phyloP scores from a whole-genome alignment of 1,140 invertebrate species.

The Linepithema humile region DNA sequence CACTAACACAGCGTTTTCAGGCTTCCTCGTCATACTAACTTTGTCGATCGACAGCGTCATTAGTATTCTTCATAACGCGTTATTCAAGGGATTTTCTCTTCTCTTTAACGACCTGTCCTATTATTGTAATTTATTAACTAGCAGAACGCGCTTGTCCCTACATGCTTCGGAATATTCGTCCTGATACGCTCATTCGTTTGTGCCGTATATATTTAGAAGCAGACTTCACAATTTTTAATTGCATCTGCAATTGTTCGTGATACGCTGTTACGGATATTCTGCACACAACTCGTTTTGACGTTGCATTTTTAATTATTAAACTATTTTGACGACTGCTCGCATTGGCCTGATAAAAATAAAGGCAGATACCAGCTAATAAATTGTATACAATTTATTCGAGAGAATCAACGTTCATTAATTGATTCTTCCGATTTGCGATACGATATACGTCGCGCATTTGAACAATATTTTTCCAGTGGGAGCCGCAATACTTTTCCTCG shows the following conservation, averaged over 20 bases:
- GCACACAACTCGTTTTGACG: slow-evolving; percentile 47
- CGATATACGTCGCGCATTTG: slow-evolving; percentile 35
- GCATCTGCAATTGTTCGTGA: slow-evolving; percentile 52
- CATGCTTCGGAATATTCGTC: slow-evolving; percentile 15
- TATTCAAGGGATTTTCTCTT: slow-evolving; percentile 40
- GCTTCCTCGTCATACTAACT: slow-evolving; percentile 51
- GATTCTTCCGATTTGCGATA: slow-evolving; percentile 53
- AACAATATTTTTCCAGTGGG: slow-evolving; percentile 39
- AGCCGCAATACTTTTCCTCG: too few species aligned
- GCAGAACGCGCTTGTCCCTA: slow-evolving; percentile 18
- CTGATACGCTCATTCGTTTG: slow-evolving; percentile 38
- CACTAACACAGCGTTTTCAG: slow-evolving; percentile 48
- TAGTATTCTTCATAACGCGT: slow-evolving; percentile 60
- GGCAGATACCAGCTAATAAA: slow-evolving; percentile 45
- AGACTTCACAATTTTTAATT: slow-evolving; percentile 52
- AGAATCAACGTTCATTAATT: slow-evolving; percentile 56
- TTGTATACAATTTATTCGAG: slow-evolving; percentile 54
- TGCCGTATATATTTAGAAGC: slow-evolving; percentile 32
- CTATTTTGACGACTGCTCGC: slow-evolving; percentile 52
- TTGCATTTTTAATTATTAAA: slow-evolving; percentile 60
- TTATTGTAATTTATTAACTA: slow-evolving; percentile 62
- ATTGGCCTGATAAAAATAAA: slow-evolving; percentile 47
- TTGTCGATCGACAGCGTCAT: slow-evolving; percentile 61
- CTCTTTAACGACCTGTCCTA: slow-evolving; percentile 8
- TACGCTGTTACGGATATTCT: slow-evolving; percentile 56